phyloP scores from a whole-genome alignment of 2,113 vertebrate species.

The Sporophila hypoxantha region DNA sequence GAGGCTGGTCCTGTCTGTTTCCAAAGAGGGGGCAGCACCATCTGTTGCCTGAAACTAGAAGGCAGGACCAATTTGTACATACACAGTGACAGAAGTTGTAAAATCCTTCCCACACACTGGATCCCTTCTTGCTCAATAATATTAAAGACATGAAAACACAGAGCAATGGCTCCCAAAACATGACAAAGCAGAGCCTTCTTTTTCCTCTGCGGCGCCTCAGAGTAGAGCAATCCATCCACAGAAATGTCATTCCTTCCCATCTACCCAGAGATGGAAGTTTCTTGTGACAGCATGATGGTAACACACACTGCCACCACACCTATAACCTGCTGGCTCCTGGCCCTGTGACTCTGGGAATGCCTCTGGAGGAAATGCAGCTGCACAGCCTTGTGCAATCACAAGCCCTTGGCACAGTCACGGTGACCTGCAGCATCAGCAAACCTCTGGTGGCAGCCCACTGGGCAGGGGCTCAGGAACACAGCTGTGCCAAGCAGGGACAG shows the following conservation, averaged over 20 bases:
- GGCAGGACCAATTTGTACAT: neutral
- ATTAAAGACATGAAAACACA: neutral
- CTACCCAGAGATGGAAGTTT: neutral
- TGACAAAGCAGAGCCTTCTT: neutral
- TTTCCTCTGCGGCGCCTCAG: neutral
- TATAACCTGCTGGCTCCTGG: fast-evolving
- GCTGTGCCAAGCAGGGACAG: neutral
- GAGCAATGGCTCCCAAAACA: neutral
- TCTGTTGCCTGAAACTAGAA: conserved; percentile 9
- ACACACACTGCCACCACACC: neutral
- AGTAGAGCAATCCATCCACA: neutral
- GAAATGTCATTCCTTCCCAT: neutral
- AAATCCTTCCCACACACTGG: neutral
- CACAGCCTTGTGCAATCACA: neutral
- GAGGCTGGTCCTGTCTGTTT: neutral
- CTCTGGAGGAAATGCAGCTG: neutral
- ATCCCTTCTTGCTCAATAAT: neutral
- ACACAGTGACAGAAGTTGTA: neutral
- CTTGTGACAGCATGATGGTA: fast-evolving
- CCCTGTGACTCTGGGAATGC: neutral
- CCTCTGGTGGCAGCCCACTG: neutral
- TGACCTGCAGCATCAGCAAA: neutral
- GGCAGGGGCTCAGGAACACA: neutral
- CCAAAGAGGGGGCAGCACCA: neutral
- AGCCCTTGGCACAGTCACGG: neutral